A percentile compares a stretch with the other conserved stretches of the same genome.
Conservation (phyloP, 2,888 invertebrate species). For the Ashinkailepas kermadecensis region DNA sequence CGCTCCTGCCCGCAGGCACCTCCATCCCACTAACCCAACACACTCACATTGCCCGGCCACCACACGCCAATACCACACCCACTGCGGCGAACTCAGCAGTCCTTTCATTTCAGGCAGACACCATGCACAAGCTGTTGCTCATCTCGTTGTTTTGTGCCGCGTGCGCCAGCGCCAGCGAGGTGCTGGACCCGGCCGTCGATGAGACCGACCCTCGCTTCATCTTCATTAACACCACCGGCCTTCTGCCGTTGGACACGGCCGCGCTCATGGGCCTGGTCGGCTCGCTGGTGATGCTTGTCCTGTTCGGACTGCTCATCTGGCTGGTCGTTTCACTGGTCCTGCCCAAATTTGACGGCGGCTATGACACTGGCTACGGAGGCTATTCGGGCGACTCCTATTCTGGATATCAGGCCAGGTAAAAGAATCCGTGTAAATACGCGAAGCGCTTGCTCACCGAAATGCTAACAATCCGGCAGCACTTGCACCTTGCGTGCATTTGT, state of each 20-base stretch:
- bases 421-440: background rate
- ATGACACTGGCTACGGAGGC: constrained; percentile 1
- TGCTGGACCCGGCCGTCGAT: background rate
- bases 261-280: background rate
- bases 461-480: no score
- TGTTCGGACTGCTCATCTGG: background rate
- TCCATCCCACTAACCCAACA: no score
- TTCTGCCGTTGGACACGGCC: background rate
- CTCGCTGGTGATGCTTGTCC: background rate
- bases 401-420: constrained; percentile 13
- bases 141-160: background rate
- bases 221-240: background rate
- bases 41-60: no score
- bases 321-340: background rate
- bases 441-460: no score
- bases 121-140: constrained; percentile 7
- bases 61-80: no score
- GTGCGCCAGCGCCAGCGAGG: background rate
- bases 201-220: constrained; percentile 1
- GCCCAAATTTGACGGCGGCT: background rate
- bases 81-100: background rate
- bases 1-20: no score
- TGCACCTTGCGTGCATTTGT: background rate
- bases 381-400: background rate
- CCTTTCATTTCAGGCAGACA: background rate